Evolutionary conservation across 2,113 vertebrate genomes (phyloP), one percentile per base, ranked within the genome.

Genomic region (Cichladusa arquata): DNA sequence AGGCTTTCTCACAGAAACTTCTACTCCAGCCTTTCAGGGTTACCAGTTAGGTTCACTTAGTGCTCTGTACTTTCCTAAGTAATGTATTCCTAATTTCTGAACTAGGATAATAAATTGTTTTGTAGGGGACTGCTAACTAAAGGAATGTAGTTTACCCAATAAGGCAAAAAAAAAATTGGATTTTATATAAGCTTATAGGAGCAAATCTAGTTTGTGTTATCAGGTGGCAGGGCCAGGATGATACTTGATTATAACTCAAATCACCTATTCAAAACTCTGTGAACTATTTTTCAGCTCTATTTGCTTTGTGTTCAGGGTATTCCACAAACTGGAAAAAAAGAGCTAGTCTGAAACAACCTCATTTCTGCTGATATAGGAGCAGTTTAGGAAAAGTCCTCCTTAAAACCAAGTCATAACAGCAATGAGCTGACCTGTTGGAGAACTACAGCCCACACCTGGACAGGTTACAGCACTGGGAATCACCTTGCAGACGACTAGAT

Each of bases 111-210:
- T 34, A 53, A 11, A 8, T 22, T 48, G 7, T 28, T 79, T 65
- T 47, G 2, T 53, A n/a, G 9, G 36, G 31, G 10, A 76, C 60
- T 73, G 12, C 7, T 86, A 85, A 64, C 14, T 38, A 34, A 85
- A 76, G 11, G 8, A 72, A 85, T 64, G 5, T 9, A 33, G 24
- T 48, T 78, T 76, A 34, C 19, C 17, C 20, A 62, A 17, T 19
- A 24, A 44, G 3, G 8, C 4, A 2, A 53, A 45, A 62, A 36
- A 33, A n/a, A 20, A 18, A 2, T 2, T 6, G 2, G 11, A 50
- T 69, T 81, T 91, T 79, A 22, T 23, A 33, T 31, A 77, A 71
- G 1, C 7, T 72, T 6, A n/a, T 16, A 57, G 12, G 3, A 93
- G 20, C 6, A 76, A 74, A 91, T 42, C 31, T 57, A 10, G 4